These are phyloP conservation scores for Erithacus rubecula DNA, from an alignment of 2,797 vertebrate species.

Conservation along the genomic window DNA sequence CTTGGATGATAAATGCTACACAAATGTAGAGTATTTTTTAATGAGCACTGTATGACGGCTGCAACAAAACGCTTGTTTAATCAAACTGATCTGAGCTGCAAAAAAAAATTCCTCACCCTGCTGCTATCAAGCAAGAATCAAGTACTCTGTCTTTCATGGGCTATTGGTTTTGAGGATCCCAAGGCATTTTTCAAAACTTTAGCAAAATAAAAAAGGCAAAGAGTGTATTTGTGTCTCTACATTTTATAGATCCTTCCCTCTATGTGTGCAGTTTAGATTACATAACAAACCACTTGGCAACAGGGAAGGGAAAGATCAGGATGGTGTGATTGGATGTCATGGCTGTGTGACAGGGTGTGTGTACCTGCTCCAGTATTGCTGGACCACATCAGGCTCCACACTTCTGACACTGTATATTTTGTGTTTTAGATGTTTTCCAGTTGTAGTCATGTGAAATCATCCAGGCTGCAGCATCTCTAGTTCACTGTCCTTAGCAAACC, in stretches of 20 bases:
- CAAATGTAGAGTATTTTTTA: slow-evolving; percentile 55
- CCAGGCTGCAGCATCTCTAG: not conserved
- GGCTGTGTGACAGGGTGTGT: not conserved
- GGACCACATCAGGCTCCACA: not conserved
- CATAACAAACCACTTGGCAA: not conserved
- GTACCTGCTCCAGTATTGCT: not conserved
- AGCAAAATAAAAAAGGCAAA: not conserved
- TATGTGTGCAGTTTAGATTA: not conserved
- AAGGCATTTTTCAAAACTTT: slow-evolving; percentile 6
- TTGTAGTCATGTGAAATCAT: not conserved
- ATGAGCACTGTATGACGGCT: slow-evolving; percentile 19
- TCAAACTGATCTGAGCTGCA: slow-evolving; percentile 28
- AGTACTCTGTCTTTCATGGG: not conserved
- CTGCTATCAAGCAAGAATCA: slow-evolving; percentile 21
- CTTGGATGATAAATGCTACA: slow-evolving; percentile 52
- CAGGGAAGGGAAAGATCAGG: not conserved
- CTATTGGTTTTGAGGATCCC: slow-evolving; percentile 21
- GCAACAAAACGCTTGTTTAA: slow-evolving; percentile 43
- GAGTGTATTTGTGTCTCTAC: not conserved
- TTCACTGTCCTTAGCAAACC: not conserved
- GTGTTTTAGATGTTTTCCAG: not conserved
- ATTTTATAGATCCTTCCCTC: not conserved
- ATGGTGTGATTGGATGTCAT: not conserved
- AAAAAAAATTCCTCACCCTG: slow-evolving; percentile 3
- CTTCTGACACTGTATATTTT: not conserved